Evolutionary conservation across 2,113 vertebrate genomes (phyloP).

Genomic region (Dermatemys mawii): DNA sequence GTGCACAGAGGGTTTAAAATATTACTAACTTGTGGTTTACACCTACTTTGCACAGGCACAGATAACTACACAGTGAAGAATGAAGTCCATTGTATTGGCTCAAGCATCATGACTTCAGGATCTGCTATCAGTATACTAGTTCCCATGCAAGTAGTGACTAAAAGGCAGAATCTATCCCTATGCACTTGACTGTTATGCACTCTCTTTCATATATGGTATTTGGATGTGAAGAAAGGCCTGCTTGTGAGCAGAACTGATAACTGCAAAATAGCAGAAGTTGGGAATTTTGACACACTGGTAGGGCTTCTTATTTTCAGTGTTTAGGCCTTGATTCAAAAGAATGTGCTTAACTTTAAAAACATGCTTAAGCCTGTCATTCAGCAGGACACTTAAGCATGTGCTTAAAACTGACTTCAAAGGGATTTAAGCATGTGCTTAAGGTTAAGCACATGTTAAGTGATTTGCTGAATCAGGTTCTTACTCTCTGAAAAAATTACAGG

Average conservation of each 20-base stretch:
- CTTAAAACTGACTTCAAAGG: constrained; percentile 10
- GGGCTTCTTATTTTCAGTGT: neutral
- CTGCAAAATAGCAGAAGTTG: neutral
- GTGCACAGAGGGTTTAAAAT: neutral
- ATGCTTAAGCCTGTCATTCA: neutral
- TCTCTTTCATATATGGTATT: neutral
- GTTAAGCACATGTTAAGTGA: neutral
- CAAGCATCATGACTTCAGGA: neutral
- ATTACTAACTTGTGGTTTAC: neutral
- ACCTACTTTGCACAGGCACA: neutral
- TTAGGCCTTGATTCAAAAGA: neutral
- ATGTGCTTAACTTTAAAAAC: neutral
- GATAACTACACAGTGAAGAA: neutral
- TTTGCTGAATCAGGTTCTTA: constrained; percentile 1
- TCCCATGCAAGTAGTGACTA: neutral
- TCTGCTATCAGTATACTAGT: neutral
- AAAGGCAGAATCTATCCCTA: neutral
- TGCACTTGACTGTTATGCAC: neutral
- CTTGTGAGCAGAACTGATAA: neutral
- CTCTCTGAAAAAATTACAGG: neutral
- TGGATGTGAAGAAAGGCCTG: neutral
- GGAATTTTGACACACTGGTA: neutral
- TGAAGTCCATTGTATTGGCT: neutral
- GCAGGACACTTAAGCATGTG: neutral
- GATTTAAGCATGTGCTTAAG: neutral